Evolutionary conservation across 2,113 vertebrate species (phyloP), one percentile per base, ranked within the genome.

Genomic region (Mormyrus lacerda): DNA sequence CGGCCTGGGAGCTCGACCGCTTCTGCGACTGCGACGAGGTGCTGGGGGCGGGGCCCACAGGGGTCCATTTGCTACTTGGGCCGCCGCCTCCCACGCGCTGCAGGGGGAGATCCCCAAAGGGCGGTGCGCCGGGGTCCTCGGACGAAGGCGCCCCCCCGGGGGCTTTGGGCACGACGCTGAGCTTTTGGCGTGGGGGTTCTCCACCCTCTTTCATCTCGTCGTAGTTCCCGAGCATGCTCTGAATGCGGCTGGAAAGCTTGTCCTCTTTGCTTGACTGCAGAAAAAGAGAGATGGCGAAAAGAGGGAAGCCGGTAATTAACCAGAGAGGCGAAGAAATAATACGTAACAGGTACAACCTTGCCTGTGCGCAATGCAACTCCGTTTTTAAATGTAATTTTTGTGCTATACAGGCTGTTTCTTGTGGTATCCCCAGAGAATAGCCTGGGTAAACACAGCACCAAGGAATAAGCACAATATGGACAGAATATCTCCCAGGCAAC

Each of bases 191-290:
- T 53, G 98, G 95, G 92, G 97, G 96, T 61, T 97, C 97, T 93
- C 97, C 97, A 98, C 97, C 96, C 92, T 99, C 98, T 94, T 98
- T 97, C 98, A 99, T 99, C 92, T 99, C 97, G 94, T 99, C 98
- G 96, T 99, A 99, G 93, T 99, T 98, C 89, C 98, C 98, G 88
- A 99, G 97, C 97, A 98, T 99, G 95, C 98, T 99, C 97, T 99
- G 97, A 94, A 99, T 99, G 92, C 98, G 97, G 93, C 97, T 99
- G 47, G 98, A 99, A 91, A 99, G 95, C 94, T 99, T 98, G 95
- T 99, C 98, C 95, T 99, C 98, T 93, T 99, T 99, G 94, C 97
- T 97, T 90, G 97, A 97, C 98, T 99, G 94, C 17, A 92, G 92
- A 87, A 53, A n/a, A 27, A 4, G 48, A 35, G 39, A 87, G 51